These are phyloP conservation scores for Rynchops niger DNA, from an alignment of 2,113 vertebrate species.

Conservation along the genomic window DNA sequence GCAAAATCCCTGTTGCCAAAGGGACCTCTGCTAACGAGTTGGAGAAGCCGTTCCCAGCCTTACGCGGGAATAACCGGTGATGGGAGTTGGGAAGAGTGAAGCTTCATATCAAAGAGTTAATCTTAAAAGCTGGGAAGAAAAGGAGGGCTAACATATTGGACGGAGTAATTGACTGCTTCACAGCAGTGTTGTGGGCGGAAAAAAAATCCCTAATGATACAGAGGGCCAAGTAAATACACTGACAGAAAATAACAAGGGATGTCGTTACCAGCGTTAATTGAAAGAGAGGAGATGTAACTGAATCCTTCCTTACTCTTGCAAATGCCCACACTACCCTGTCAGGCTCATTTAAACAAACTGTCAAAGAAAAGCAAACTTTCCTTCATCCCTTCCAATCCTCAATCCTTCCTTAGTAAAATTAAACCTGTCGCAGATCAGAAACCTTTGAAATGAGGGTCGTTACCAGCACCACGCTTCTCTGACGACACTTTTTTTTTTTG, in stretches of 20 bases:
- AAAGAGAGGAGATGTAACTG: constrained; percentile 39
- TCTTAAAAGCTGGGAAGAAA: constrained; percentile 13
- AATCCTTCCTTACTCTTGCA: constrained; percentile 26
- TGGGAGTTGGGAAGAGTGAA: background rate
- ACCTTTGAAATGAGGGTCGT: background rate
- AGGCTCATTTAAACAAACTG: constrained; percentile 46
- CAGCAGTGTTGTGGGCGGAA: constrained; percentile 63
- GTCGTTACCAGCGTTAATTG: constrained; percentile 46
- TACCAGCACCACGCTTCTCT: background rate
- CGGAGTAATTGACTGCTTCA: constrained; percentile 54
- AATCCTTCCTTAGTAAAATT: background rate
- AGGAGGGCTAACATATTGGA: constrained; percentile 58
- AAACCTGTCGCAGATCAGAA: background rate
- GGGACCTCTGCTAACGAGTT: background rate
- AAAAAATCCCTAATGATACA: constrained; percentile 44
- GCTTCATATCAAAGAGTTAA: constrained; percentile 39
- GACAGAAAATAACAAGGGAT: constrained; percentile 59
- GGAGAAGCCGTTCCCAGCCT: background rate
- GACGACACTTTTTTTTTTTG: background rate
- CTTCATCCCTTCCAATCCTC: constrained; percentile 21
- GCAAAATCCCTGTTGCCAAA: background rate
- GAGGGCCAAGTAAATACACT: constrained; percentile 61
- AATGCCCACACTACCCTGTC: background rate
- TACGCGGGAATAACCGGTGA: background rate
- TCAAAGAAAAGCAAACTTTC: constrained; percentile 37